Evolutionary conservation across 2,888 invertebrate species (phyloP).

Genomic region (Deilephila porcellus): DNA sequence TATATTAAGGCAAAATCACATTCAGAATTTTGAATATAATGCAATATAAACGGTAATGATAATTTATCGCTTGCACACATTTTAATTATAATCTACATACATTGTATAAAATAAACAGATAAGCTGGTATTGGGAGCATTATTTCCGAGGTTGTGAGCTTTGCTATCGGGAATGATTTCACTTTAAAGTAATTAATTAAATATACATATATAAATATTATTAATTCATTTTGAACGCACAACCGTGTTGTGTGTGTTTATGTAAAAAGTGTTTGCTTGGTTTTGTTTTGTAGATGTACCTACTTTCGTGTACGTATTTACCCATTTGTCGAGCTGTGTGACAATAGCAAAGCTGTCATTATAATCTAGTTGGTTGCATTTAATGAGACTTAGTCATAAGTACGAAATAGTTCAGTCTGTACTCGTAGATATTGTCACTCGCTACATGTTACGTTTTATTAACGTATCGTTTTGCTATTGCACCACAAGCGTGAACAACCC

Average conservation of each 20-base stretch:
- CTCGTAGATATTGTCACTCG: constrained; percentile 59
- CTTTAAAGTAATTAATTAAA: constrained; percentile 59
- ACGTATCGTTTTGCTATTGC: constrained; percentile 73
- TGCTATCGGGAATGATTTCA: constrained; percentile 83
- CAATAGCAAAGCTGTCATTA: constrained; percentile 74
- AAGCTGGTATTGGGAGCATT: constrained; percentile 85
- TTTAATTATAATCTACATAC: constrained; percentile 57
- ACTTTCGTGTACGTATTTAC: constrained; percentile 70
- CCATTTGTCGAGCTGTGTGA: constrained; percentile 72
- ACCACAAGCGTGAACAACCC: constrained; percentile 72
- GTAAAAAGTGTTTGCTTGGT: constrained; percentile 80
- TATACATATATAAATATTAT: constrained; percentile 65
- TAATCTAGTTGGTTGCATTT: constrained; percentile 77
- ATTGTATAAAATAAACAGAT: constrained; percentile 70
- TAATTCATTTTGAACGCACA: constrained; percentile 76
- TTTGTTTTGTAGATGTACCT: constrained; percentile 75
- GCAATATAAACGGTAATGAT: constrained; percentile 31
- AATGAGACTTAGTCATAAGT: constrained; percentile 76
- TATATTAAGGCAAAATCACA: constrained; percentile 38
- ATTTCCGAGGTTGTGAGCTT: constrained; percentile 84
- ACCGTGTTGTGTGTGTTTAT: constrained; percentile 73
- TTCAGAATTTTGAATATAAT: constrained; percentile 22
- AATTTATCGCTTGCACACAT: constrained; percentile 62
- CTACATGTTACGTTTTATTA: constrained; percentile 40
- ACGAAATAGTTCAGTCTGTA: constrained; percentile 59